Evolutionary conservation across 2,888 invertebrate species (phyloP), one percentile per base, ranked within the genome.

Genomic region (Chloroclysta siterata): DNA sequence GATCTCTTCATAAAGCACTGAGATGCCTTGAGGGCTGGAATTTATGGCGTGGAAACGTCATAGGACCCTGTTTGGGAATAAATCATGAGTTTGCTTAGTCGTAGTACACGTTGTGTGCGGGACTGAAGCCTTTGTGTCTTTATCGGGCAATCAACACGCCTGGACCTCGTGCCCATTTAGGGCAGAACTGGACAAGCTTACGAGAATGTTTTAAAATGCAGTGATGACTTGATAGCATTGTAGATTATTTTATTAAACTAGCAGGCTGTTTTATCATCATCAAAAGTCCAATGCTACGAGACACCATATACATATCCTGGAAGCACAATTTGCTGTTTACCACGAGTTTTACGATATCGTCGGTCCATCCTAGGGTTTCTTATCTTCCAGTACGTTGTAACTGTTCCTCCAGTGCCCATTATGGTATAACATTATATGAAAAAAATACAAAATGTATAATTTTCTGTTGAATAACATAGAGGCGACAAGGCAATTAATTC

Each of bases 11-110:
- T 90, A 87, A 84, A 87, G 83, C 83, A 84, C 85, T 85, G 89
- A 89, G 91, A 88, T 85, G 90, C 87, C 90, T 91, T 90, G 93
- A 89, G 89, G 90, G 89, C 82, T 80, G 86, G 76, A 81, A 93
- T 93, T 92, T 93, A 93, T 91, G 88, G 89, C 72, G 87, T 90
- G 90, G 91, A 92, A 92, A 90, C 87, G 91, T 93, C 93, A 92
- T 87, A 84, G 86, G 81, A 76, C 78, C 82, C 87, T 87, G 86
- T 88, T 87, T 82, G 75, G 76, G 77, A 77, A 89, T 93, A 92
- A 90, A 92, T 93, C 93, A 93, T 88, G 81, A 84, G 87, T 88
- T 89, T 87, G 65, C 57, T 60, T 57, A 42, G 87, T 52, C 56
- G 53, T 46, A 39, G 52, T 48, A 42, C 82, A 84, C 85, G 78